Conservation (phyloP, 2,113 vertebrate species). For the Tonatia bakeri region DNA sequence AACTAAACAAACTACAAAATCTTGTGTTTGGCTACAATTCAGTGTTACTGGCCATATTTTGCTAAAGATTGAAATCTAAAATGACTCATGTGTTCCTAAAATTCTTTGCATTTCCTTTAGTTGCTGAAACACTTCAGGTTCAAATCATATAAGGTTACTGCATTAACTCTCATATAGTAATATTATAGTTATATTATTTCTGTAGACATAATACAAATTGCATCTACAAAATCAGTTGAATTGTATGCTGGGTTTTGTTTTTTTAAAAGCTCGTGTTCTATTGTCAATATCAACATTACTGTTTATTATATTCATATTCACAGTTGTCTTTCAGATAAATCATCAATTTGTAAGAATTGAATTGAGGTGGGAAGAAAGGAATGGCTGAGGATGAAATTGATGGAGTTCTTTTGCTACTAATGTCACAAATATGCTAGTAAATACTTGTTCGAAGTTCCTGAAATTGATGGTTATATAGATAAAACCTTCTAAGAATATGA, state of each 20-base stretch:
- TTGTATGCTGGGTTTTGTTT: constrained; percentile 12
- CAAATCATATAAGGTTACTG: not conserved
- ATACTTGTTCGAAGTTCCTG: not conserved
- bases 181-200: not conserved
- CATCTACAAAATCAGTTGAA: not conserved
- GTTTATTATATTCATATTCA: constrained; percentile 53
- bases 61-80: not conserved
- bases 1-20: constrained; percentile 54
- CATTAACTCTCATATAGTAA: not conserved
- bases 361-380: constrained; percentile 55
- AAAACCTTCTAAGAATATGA: not conserved
- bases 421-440: constrained; percentile 17
- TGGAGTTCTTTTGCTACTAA: constrained; percentile 33
- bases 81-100: constrained; percentile 38
- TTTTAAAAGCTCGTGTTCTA: not conserved
- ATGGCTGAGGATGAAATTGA: constrained; percentile 12
- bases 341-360: constrained; percentile 55
- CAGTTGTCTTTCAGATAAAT: constrained; percentile 66
- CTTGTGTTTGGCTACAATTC: not conserved
- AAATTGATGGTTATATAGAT: not conserved
- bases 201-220: constrained; percentile 11
- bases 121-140: constrained; percentile 35
- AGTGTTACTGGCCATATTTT: not conserved
- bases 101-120: constrained; percentile 74
- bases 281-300: constrained; percentile 36